Evolutionary conservation across 2,797 vertebrate genomes (phyloP).

Genomic region (Orestias chungarensis): DNA sequence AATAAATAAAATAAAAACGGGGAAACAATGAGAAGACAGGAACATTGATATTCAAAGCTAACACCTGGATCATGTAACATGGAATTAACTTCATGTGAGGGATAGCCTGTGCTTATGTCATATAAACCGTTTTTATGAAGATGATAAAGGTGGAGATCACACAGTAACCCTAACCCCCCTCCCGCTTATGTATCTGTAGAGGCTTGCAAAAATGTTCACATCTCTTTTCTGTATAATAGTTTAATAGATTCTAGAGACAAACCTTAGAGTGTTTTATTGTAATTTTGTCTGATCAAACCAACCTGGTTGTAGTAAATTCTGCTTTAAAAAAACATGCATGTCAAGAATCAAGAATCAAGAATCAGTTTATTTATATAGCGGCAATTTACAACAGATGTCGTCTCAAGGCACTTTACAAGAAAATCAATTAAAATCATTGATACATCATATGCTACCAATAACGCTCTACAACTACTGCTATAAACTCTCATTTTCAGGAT

Average conservation of each 20-base stretch:
- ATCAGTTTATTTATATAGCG: too few species aligned
- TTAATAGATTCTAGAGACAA: neutral
- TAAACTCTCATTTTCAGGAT: too few species aligned
- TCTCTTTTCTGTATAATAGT: neutral
- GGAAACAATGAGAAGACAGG: conserved; percentile 42
- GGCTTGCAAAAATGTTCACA: neutral
- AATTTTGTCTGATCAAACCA: neutral
- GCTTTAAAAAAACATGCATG: too few species aligned
- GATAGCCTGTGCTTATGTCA: conserved; percentile 61
- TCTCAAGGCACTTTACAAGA: too few species aligned
- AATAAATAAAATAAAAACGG: conserved; percentile 26
- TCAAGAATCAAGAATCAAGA: too few species aligned
- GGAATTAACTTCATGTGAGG: conserved; percentile 70
- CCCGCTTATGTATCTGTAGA: conserved; percentile 18
- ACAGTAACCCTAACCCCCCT: too few species aligned
- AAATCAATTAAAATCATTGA: too few species aligned
- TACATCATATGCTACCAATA: too few species aligned
- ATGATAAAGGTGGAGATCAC: conserved; percentile 68
- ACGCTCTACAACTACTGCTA: too few species aligned
- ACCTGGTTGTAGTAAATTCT: neutral
- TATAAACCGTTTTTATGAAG: conserved; percentile 71
- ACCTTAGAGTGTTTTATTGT: neutral
- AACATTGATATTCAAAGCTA: conserved; percentile 70
- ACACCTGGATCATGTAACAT: conserved; percentile 64
- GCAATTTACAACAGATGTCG: too few species aligned